A percentile compares a stretch with the other conserved stretches of the same genome.
phyloP scores from a whole-genome alignment of 2,113 vertebrate genomes.

The Poicephalus meyeri region DNA sequence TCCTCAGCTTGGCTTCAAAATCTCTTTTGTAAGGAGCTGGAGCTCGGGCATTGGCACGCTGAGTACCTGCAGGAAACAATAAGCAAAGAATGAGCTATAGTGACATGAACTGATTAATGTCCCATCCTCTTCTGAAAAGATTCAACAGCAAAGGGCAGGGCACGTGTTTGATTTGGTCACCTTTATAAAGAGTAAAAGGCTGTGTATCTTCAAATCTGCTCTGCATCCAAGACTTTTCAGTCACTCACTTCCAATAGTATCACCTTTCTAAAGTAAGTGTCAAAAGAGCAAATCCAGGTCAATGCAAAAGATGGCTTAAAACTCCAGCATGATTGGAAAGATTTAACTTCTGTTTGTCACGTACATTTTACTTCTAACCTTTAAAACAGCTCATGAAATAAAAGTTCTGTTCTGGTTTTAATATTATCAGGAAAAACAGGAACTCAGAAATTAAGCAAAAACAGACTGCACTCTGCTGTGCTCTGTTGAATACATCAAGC shows the following conservation, averaged over 20 bases:
- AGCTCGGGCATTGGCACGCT: conserved; percentile 94
- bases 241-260: not conserved
- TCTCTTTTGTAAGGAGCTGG: conserved; percentile 98
- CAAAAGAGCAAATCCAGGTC: not conserved
- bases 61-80: conserved; percentile 83
- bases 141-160: not conserved
- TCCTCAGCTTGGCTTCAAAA: conserved; percentile 98
- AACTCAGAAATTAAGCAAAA: not conserved
- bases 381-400: not conserved
- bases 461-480: not conserved
- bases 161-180: not conserved
- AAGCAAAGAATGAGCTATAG: not conserved
- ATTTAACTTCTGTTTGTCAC: not conserved
- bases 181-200: not conserved
- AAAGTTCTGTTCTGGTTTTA: not conserved
- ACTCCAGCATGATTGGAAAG: not conserved
- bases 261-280: not conserved
- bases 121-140: not conserved
- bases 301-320: not conserved
- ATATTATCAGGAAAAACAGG: not conserved
- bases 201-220: not conserved
- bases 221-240: not conserved
- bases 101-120: not conserved
- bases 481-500: not conserved
- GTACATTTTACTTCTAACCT: not conserved